Evolutionary conservation across 2,888 invertebrate species (phyloP), one percentile per base, ranked within the genome.

Genomic region (Dione juno): DNA sequence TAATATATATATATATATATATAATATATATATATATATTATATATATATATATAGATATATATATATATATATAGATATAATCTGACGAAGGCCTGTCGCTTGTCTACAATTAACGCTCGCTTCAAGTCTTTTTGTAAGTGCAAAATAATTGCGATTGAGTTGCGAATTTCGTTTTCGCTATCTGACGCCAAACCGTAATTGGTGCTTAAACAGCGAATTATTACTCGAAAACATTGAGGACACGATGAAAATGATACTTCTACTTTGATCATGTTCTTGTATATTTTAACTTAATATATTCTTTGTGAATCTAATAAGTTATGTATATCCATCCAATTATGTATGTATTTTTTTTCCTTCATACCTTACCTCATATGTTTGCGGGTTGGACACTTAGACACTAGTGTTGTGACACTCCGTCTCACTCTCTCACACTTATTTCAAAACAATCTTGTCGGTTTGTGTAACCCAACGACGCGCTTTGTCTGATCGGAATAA

Each of bases 91-190:
- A 37, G 10, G 5, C n/a, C 35, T 35, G 37, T 40, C 57, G 77
- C 77, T 77, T 74, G 80, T 78, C 84, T 83, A 88, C 88, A 88
- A 88, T 89, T 87, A 88, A 83, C 82, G 85, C 77, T 78, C 82
- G 81, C 82, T 81, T 82, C 83, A 84, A 88, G 84, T 89, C 88
- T 88, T 88, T 88, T 88, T 85, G 82, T 79, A 79, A 87, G 85
- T 82, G 82, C 82, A 83, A 86, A 88, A 87, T 90, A 90, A 90
- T 91, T 88, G 87, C 88, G 84, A 89, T 88, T 85, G 88, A 87
- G 85, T 87, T 83, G 87, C 80, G 81, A 87, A 84, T 85, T 84
- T 81, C 82, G 84, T 82, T 85, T 83, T 81, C 81, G 85, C 84
- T 86, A 86, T 86, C 88, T 84, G 88, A 87, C 86, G 84, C 83